Base-by-base conservation (phyloP, 2,113 vertebrate genomes). In the Austrofundulus limnaeus region DNA sequence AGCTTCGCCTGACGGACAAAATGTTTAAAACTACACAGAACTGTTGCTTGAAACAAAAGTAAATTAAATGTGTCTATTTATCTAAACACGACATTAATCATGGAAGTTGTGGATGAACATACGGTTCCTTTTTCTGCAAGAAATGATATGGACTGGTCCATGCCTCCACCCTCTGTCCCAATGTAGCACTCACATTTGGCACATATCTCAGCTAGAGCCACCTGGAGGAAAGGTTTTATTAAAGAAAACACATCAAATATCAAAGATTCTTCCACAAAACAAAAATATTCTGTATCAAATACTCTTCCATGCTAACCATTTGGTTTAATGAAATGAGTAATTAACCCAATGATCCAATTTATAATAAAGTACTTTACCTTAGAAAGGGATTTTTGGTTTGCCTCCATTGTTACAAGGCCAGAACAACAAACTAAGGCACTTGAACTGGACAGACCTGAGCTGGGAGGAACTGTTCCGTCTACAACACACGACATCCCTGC, bases 121-220 rank as follows among this genome's bases (percentile, higher is more conserved):
- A 99, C 97, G 45, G 92, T 96, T 92, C 95, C 96, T 87, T 91
- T 90, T 81, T 98, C 96, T 78, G 95, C 97, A 79, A 99, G 91
- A 79, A 98, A 97, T 51, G 95, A 98, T 81, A 99, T 99, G 1
- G 97, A 96, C 83, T 99, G 97, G 88, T 99, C 97, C 97, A 99
- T 99, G 67, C 97, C 97, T 39, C 97, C 97, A 64, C 97, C 96
- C 90, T 98, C 95, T n/a, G 96, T 98, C 72, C 97, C 97, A 71
- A 99, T 93, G 25, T 97, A 98, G 56, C 72, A 91, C 66, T 99
- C 97, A 0, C 94, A 94, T 80, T 93, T 96, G 56, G 96, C 90
- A 64, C 96, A 99, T 51, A 95, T 93, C 88, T 99, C 96, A 14
- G 97, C 96, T 16, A 98, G 88, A 69, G 91, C 92, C 74, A 94